Evolutionary conservation across 1,140 invertebrate genomes (phyloP).

Genomic region (Drosophila kikkawai): DNA sequence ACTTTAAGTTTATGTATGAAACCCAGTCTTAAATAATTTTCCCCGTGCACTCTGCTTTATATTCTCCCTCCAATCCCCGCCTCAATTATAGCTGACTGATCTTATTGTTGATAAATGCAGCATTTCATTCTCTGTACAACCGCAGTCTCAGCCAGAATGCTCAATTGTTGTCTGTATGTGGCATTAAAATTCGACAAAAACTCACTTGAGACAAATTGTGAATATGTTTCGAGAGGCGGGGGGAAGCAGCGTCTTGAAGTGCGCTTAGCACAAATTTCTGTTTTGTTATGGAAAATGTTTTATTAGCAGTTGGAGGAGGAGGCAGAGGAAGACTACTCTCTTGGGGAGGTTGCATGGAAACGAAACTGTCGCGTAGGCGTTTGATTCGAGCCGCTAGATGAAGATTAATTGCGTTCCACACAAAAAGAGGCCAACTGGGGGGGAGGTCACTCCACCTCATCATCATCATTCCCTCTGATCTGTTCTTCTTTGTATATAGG

Average conservation of each 20-base stretch:
- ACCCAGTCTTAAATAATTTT: not conserved
- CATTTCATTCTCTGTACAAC: slow-evolving; percentile 61
- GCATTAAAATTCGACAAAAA: slow-evolving; percentile 67
- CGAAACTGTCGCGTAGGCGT: slow-evolving; percentile 56
- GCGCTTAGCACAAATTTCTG: slow-evolving; percentile 68
- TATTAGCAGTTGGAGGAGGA: slow-evolving; percentile 21
- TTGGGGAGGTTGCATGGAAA: slow-evolving; percentile 26
- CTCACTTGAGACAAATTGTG: slow-evolving; percentile 82
- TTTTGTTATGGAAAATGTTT: slow-evolving; percentile 59
- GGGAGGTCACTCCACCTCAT: slow-evolving; percentile 43
- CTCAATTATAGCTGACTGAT: slow-evolving; percentile 66
- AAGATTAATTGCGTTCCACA: slow-evolving; percentile 74
- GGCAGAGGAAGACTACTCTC: slow-evolving; percentile 9
- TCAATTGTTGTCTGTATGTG: slow-evolving; percentile 55
- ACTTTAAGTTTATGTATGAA: too few species aligned
- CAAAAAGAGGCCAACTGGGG: slow-evolving; percentile 63
- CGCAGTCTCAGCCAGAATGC: slow-evolving; percentile 22
- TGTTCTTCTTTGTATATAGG: not conserved
- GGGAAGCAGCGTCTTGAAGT: slow-evolving; percentile 59
- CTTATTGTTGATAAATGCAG: slow-evolving; percentile 75
- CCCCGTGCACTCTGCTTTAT: not conserved
- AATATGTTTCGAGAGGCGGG: slow-evolving; percentile 51
- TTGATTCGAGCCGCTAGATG: slow-evolving; percentile 68
- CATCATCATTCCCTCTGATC: not conserved
- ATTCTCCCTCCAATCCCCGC: slow-evolving; percentile 15